Base-by-base conservation (phyloP, 2,113 vertebrate species). In the Poecile atricapillus region DNA sequence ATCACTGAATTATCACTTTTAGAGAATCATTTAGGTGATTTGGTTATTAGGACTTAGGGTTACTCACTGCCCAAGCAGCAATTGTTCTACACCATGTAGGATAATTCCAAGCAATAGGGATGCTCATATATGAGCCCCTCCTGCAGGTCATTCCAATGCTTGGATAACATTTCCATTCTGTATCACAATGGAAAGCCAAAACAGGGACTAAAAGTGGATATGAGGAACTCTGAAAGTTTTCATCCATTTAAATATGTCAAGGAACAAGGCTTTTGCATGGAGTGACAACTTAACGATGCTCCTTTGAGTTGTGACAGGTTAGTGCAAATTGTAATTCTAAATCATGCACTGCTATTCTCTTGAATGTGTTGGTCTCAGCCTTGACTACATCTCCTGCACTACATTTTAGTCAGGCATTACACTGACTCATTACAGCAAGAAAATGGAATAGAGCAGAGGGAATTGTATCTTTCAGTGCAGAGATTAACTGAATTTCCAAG, bases 321-420 rank as follows among this genome's bases (percentile, higher is more conserved):
- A 53, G 59, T 62, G 46, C 11, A 74, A 46, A 43, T 64, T 68
- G 33, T n/a, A 60, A 43, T 77, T 88, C 59, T 55, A 35, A 79
- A 68, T 91, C 44, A 37, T 0, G 0, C 15, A 20, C 23, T 74
- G 11, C 39, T 55, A 0, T 79, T 79, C 53, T 50, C 10, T 44
- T 41, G 24, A 17, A 35, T 43, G 14, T 27, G 23, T 41, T 87
- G 64, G 44, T 58, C 15, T 67, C 50, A 44, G 70, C n/a, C 75
- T 73, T 73, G 25, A 69, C 37, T 79, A 37, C 28, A 30, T 55
- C 37, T 91, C 39, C 43, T 41, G 49, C 0, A 5, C 58, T 86
- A 11, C 14, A 4, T 64, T 80, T 83, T 47, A 59, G 30, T 68
- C 52, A 89, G 49, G 37, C 24, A 27, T 79, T 89, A 46, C n/a